Base-by-base conservation (phyloP, 2,888 invertebrate genomes). In the Ashinkailepas kermadecensis region DNA sequence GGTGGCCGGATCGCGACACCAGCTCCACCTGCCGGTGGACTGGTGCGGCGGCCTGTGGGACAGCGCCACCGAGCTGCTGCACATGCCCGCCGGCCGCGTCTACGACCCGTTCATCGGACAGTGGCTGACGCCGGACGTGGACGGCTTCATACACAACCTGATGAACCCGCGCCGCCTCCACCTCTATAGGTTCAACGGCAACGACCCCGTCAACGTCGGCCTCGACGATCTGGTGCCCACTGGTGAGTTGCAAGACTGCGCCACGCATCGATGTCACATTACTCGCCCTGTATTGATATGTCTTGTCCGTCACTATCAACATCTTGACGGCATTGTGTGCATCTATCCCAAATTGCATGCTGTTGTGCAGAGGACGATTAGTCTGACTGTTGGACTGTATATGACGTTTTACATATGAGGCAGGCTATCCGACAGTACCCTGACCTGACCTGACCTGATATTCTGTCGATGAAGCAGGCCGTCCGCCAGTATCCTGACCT, bases 41-140 rank as follows among this genome's bases (percentile, higher is more conserved):
- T 97, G 94, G 87, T 96, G 96, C 87, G 97, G 97, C 81, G 96
- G 96, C 80, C 91, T 98, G 59, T 88, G 97, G 83, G 97, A 98
- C 88, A 95, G 95, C 90, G 95, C 95, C 0, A 95, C 95, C 3
- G 93, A 95, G 4, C 88, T 96, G 82, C 94, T 96, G 0, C 95
- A 96, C 85, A 95, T 95, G 95, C 93, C 93, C 9, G 94, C 94
- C 86, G 94, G 94, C 25, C 93, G 95, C 88, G 95, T 97, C 10
- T 98, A 97, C 86, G 97, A 97, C 88, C 96, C 97, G 0, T 89
- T 96, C 82, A 95, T 96, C 85, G 97, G 97, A 0, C 95, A 96
- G 86, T 97, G 95, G 95, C 95, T 97, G 92, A 94, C 95, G 25
- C 97, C 97, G 0, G 91, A 95, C 82, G 96, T 96, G 95, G 94